Base-by-base conservation (phyloP, 2,888 invertebrate species). In the Tenthredo amoena region DNA sequence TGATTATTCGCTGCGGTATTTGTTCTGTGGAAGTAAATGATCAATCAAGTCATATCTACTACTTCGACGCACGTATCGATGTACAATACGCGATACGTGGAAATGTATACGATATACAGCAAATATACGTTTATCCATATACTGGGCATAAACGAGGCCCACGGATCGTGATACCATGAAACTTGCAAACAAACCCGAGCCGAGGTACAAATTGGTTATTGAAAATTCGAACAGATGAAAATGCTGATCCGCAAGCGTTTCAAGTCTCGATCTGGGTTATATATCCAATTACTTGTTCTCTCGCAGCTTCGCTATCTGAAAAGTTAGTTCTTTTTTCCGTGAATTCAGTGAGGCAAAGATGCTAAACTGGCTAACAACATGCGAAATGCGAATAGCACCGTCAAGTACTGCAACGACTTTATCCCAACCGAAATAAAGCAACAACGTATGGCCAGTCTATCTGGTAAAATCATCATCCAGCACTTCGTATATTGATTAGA, bases 221-320 rank as follows among this genome's bases (percentile, higher is more conserved):
- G 21, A 74, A 74, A 74, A 74, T 43, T 68, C 7, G 34, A 68
- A 34, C 68, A 18, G 18, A 55, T 55, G 9, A 77, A 34, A 77
- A 47, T 77, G 55, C 34, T 77, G 50, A 55, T 31, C 15, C 77
- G 26, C 9, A 10, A 21, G 77, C 2, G 6, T 50, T n/a, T 74
- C 43, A n/a, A 74, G 43, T 43, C n/a, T 74, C 71, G 37, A 21
- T 43, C 21, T 2, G 26, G 18, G 10, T 74, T 43, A 21, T 15
- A 74, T 7, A 74, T 74, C 47, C 77, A 77, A 77, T 77, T 34
- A 77, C 31, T 77, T 76, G 47, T 76, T 76, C 47, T 9, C 10
- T 26, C 47, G n/a, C 55, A 55, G n/a, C 47, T 47, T 47, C 47
- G 15, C 76, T 18, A 47, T 21, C 43, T 43, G 47, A 26, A 76